These are phyloP conservation scores for Drosophila pallidifrons DNA, from an alignment of 1,140 invertebrate species.

Conservation along the genomic window DNA sequence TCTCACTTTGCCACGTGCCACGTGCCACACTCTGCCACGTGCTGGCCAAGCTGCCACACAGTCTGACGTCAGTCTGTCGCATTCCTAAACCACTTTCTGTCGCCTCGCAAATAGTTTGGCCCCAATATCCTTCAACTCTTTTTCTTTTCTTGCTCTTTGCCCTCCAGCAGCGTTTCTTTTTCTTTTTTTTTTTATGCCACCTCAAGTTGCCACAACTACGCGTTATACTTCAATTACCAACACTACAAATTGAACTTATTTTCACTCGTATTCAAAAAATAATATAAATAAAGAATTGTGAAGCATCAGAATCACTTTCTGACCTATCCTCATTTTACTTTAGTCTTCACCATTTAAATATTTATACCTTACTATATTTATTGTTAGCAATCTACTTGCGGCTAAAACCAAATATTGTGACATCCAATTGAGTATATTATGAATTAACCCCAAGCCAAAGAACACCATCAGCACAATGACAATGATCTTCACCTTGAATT, in stretches of 20 bases:
- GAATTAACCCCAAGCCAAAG: too few relatives aligned
- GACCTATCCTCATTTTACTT: too few relatives aligned
- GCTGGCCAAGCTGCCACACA: slow-evolving; percentile 1
- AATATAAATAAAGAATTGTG: too few relatives aligned
- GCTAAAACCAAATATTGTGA: too few relatives aligned
- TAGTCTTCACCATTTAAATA: too few relatives aligned
- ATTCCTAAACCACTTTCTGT: slow-evolving; percentile 33
- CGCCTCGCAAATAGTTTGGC: slow-evolving; percentile 60
- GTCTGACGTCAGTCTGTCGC: slow-evolving; percentile 30
- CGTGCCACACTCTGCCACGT: slow-evolving; percentile 27
- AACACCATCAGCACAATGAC: too few relatives aligned
- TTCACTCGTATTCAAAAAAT: neutral
- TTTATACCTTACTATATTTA: too few relatives aligned
- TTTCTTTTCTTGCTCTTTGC: slow-evolving; percentile 1
- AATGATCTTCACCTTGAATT: too few relatives aligned
- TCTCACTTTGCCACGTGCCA: slow-evolving; percentile 23
- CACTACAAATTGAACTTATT: neutral
- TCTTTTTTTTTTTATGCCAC: neutral
- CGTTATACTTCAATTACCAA: neutral
- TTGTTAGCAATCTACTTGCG: too few relatives aligned
- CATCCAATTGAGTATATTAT: too few relatives aligned
- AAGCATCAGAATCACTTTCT: too few relatives aligned
- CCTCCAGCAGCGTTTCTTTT: neutral
- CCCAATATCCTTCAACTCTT: slow-evolving; percentile 52
- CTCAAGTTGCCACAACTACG: neutral